Percentiles rank a stretch among this genome's conserved stretches.
These are phyloP conservation scores for Porphyrio hochstetteri DNA, from an alignment of 2,113 vertebrate genomes.

Conservation along the genomic window DNA sequence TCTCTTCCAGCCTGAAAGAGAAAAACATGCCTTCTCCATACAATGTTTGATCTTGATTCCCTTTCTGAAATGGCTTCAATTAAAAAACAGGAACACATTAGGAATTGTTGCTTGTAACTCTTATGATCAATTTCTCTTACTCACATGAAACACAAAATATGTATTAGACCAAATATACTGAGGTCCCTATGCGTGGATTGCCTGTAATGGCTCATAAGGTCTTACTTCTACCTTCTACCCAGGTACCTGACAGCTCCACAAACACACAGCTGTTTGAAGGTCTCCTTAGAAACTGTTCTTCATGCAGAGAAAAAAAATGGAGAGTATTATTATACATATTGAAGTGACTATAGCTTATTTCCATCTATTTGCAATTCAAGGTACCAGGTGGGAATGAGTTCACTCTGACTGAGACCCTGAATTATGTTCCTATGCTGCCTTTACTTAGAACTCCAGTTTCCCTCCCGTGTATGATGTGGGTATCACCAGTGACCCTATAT, in stretches of 20 bases:
- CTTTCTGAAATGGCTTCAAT: not conserved
- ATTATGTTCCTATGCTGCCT: not conserved
- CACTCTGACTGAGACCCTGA: not conserved
- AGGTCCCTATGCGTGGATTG: not conserved
- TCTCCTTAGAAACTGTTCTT: not conserved
- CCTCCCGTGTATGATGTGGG: not conserved
- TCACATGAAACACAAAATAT: not conserved
- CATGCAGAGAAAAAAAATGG: not conserved
- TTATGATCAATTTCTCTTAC: not conserved
- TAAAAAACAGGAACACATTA: not conserved
- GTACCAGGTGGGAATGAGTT: not conserved
- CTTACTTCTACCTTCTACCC: not conserved
- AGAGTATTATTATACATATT: accelerated
- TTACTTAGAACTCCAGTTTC: not conserved
- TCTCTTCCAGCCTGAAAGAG: not conserved
- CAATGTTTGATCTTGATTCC: not conserved
- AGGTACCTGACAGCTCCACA: not conserved
- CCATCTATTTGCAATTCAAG: not conserved
- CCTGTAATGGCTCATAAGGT: not conserved
- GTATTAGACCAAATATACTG: not conserved
- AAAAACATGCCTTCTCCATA: not conserved
- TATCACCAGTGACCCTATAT: not conserved
- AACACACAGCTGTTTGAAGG: not conserved
- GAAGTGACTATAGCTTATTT: not conserved
- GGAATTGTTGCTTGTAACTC: not conserved